A percentile compares a stretch with the other conserved stretches of the same genome.
Conservation (phyloP, 2,113 vertebrate species). For the Eonycteris spelaea region DNA sequence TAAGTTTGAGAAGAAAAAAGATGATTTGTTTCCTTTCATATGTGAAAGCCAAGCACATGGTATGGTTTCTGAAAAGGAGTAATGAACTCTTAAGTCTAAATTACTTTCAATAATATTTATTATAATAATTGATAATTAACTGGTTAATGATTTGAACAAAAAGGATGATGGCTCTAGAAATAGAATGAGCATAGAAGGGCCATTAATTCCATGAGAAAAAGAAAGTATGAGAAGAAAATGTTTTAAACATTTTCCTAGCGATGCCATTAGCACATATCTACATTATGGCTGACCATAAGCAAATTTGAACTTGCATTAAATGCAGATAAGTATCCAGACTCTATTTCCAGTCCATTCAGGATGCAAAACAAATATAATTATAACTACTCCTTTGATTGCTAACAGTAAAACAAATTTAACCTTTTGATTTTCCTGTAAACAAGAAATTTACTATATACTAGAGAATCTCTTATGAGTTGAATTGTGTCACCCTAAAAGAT, state of each 20-base stretch:
- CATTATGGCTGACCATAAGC: not conserved
- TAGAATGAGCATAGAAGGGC: not conserved
- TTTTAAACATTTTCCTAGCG: not conserved
- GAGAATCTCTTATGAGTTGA: not conserved
- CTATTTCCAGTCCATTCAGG: not conserved
- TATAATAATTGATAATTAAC: not conserved
- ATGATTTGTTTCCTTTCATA: not conserved
- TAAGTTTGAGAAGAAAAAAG: not conserved
- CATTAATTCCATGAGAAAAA: not conserved
- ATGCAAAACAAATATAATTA: not conserved
- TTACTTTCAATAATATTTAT: not conserved
- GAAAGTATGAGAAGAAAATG: not conserved
- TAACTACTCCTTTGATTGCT: not conserved
- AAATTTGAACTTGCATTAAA: not conserved
- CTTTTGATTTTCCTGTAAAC: not conserved
- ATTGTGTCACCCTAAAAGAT: not conserved
- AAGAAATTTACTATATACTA: not conserved
- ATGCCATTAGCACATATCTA: not conserved
- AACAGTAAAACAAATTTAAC: slow-evolving; percentile 26
- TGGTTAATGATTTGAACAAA: not conserved
- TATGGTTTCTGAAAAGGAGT: not conserved
- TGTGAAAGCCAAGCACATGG: not conserved
- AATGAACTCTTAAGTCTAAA: not conserved
- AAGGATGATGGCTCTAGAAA: not conserved
- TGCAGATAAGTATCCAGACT: not conserved